Evolutionary conservation across 2,113 vertebrate species (phyloP).

Genomic region (Dipodomys merriami): DNA sequence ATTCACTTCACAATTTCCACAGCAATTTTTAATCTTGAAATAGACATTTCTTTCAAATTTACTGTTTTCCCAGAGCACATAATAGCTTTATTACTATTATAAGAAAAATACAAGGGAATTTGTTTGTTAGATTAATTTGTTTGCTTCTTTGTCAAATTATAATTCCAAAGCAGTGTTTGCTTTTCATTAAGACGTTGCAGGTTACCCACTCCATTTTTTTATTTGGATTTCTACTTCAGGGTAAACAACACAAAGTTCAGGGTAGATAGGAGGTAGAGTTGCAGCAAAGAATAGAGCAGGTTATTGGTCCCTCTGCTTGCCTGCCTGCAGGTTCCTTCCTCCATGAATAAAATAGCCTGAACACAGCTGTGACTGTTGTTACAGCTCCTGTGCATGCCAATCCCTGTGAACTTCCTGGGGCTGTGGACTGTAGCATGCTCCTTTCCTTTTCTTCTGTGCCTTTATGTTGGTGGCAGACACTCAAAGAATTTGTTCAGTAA

Average conservation of each 20-base stretch:
- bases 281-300: background rate
- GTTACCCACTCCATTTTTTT: background rate
- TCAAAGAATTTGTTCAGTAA: background rate
- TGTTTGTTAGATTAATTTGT: background rate
- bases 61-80: background rate
- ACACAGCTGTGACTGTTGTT: background rate
- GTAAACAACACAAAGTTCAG: background rate
- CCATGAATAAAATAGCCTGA: background rate
- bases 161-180: background rate
- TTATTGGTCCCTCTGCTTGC: background rate
- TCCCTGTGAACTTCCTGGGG: too few relatives aligned
- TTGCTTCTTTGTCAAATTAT: background rate
- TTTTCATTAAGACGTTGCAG: background rate
- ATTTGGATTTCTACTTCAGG: background rate
- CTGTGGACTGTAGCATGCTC: background rate
- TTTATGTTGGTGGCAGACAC: background rate
- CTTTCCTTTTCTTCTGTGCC: background rate
- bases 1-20: background rate
- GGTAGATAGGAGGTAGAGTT: background rate
- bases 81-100: background rate
- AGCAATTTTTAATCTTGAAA: background rate
- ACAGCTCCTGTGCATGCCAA: too few relatives aligned
- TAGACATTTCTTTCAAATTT: conserved; percentile 20
- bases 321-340: background rate
- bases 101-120: background rate